Percentiles rank a stretch among this genome's conserved stretches.
Conservation (phyloP, 2,113 vertebrate species). For the Arenaria interpres region DNA sequence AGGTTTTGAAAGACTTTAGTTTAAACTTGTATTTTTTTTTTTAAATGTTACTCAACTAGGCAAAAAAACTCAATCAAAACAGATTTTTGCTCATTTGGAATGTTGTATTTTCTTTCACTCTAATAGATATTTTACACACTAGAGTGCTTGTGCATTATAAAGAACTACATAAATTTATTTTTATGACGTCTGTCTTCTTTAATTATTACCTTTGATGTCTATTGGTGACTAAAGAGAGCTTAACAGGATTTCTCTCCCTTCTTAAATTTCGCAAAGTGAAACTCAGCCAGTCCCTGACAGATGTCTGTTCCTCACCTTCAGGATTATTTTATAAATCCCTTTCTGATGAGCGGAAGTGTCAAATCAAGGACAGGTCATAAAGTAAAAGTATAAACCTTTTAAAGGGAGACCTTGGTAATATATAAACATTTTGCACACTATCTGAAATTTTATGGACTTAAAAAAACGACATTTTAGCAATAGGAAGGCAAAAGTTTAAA, state of each 20-base stretch:
- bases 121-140: constrained; percentile 80
- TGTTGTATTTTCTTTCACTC: constrained; percentile 74
- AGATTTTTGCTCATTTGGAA: constrained; percentile 65
- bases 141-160: constrained; percentile 77
- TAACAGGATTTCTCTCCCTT: constrained; percentile 86
- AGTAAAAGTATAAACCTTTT: constrained; percentile 87
- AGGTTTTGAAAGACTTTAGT: constrained; percentile 85
- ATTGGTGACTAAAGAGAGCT: constrained; percentile 88
- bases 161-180: constrained; percentile 85
- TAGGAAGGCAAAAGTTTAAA: constrained; percentile 76
- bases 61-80: constrained; percentile 72
- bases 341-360: constrained; percentile 88
- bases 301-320: constrained; percentile 85
- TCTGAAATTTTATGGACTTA: constrained; percentile 81
- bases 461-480: constrained; percentile 79
- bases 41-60: constrained; percentile 58
- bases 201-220: constrained; percentile 91
- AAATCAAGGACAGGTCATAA: constrained; percentile 88
- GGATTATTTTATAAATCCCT: constrained; percentile 89
- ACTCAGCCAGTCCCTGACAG: constrained; percentile 83
- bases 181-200: constrained; percentile 86
- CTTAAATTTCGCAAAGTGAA: constrained; percentile 84
- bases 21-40: constrained; percentile 78
- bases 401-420: constrained; percentile 84
- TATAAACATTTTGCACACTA: constrained; percentile 85